Conservation (phyloP, 1,140 invertebrate genomes). For the Berghia stephanieae region DNA sequence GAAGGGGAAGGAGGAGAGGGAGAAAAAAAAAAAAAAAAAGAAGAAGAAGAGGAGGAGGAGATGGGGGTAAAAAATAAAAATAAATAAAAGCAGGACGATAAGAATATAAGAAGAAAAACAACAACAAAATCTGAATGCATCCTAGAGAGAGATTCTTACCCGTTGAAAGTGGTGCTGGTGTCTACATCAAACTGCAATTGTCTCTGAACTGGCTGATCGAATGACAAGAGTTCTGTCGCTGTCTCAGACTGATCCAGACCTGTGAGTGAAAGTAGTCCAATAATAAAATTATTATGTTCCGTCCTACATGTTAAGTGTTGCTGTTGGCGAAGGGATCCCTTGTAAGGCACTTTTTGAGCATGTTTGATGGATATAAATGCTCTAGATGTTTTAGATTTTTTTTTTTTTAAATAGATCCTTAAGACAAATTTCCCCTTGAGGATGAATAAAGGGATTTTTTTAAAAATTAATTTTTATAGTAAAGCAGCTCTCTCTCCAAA, state of each 20-base stretch:
- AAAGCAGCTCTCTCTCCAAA: background rate
- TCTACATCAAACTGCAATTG: constrained; percentile 31
- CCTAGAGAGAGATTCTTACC: constrained; percentile 18
- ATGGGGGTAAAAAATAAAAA: too few species aligned
- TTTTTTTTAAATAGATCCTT: too few species aligned
- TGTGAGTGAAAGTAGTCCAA: background rate
- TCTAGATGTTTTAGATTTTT: too few species aligned
- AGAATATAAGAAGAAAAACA: background rate
- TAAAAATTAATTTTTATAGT: background rate
- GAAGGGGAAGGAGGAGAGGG: too few species aligned
- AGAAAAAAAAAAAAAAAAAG: too few species aligned
- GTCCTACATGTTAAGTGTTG: too few species aligned
- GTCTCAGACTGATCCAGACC: constrained; percentile 31
- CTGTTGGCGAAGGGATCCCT: too few species aligned
- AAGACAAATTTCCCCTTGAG: too few species aligned
- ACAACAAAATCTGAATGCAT: background rate
- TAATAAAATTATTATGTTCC: background rate
- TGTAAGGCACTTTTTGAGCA: background rate
- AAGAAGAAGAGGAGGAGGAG: too few species aligned
- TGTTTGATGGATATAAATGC: too few species aligned
- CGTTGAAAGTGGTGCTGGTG: constrained; percentile 33
- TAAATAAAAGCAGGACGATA: background rate
- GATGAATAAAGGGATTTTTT: too few species aligned
- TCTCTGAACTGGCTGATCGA: constrained; percentile 23
- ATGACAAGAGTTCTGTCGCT: constrained; percentile 33